Evolutionary conservation across 2,113 vertebrate species (phyloP).

Genomic region (Oxyura jamaicensis): DNA sequence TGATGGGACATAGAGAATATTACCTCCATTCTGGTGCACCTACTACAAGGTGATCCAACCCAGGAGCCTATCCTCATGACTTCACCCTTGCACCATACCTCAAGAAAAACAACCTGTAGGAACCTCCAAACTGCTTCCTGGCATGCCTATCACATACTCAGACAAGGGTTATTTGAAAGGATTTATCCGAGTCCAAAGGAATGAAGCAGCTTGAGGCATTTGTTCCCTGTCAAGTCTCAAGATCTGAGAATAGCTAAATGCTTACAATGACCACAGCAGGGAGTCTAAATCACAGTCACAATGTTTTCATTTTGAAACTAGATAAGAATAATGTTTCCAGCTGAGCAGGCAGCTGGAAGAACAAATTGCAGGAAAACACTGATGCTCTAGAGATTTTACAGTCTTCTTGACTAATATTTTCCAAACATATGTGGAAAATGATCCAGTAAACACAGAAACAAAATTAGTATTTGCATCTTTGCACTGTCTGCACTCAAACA

Average conservation of each 20-base stretch:
- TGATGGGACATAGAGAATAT: not conserved
- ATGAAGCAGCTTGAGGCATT: not conserved
- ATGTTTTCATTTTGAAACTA: slow-evolving; percentile 39
- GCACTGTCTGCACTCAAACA: not conserved
- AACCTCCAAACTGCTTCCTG: not conserved
- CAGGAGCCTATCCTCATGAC: not conserved
- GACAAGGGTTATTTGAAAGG: rapidly evolving
- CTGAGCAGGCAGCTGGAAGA: slow-evolving; percentile 18
- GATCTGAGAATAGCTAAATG: not conserved
- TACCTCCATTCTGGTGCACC: not conserved
- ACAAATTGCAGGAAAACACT: not conserved
- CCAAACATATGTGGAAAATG: not conserved
- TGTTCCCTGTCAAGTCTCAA: not conserved
- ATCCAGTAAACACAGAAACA: slow-evolving; percentile 1
- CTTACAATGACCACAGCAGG: not conserved
- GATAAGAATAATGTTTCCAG: slow-evolving; percentile 37
- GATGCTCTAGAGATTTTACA: not conserved
- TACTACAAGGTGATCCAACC: not conserved
- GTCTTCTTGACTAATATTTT: slow-evolving; percentile 6
- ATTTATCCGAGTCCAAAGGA: not conserved
- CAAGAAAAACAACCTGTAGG: not conserved
- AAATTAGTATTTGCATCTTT: not conserved
- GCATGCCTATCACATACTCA: rapidly evolving
- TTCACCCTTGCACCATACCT: not conserved
- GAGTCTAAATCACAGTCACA: not conserved